Evolutionary conservation across 2,113 vertebrate species (phyloP), one percentile per base, ranked within the genome.

Genomic region (Muntiacus muntjak): DNA sequence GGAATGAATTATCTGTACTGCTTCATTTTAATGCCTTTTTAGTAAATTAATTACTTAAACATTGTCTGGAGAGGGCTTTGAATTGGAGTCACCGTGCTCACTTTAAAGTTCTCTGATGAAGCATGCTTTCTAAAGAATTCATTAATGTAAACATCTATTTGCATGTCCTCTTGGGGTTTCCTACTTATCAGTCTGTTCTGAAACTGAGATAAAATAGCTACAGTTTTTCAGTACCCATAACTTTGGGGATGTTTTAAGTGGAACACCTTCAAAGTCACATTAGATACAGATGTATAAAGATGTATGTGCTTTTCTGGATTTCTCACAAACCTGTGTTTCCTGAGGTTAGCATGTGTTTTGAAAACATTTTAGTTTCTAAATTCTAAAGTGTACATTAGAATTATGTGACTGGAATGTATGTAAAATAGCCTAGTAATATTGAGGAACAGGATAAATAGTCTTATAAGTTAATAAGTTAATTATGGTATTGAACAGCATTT

Each of bases 1-100:
- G 52, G 58, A 78, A 60, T 91, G 54, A 96, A 93, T 96, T 96
- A 90, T 84, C 87, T 97, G 50, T 62, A 58, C 50, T 83, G 67
- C 89, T 96, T 33, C 21, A 64, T 28, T 86, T 88, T 60, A 25
- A 50, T 90, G 25, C 36, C 36, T 67, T 78, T 92, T 83, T 84
- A 92, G 86, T 60, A 79, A 94, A 91, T 28, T 71, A 40, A 40
- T 2, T 47, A 74, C 43, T 88, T 84, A 83, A 67, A 54, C 54
- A 60, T 90, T 86, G 52, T 78, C 52, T 33, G 60, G 87, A 21
- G 43, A 83, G 76, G 86, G 60, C 43, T 97, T 79, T 91, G 60
- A 52, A 9, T 67, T 76, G 12, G 43, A 89, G 71, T 94, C 26
- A 13, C 25, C 78, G 6, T 92, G 23, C 15, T 96, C 62, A 43